phyloP scores from a whole-genome alignment of 1,140 invertebrate genomes.

The Trichonephila clavipes region DNA sequence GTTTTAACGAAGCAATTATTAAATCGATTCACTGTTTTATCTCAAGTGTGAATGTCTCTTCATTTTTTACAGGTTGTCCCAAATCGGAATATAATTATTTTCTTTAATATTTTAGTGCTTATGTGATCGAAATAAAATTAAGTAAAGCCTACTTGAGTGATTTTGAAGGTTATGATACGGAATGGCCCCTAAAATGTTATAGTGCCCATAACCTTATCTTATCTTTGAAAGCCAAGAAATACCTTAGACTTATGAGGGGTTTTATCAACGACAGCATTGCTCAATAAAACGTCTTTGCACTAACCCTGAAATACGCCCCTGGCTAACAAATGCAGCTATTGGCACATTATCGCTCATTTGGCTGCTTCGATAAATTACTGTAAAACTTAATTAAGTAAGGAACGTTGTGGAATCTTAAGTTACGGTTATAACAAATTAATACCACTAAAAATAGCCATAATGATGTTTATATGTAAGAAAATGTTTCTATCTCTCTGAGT shows the following conservation, averaged over 20 bases:
- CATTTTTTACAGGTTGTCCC: too few species aligned
- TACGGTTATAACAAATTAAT: constrained; percentile 64
- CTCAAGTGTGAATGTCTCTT: too few species aligned
- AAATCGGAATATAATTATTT: too few species aligned
- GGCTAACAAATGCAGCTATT: background rate
- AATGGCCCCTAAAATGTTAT: constrained; percentile 57
- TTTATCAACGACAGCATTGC: background rate
- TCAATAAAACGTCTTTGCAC: constrained; percentile 38
- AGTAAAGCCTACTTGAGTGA: background rate
- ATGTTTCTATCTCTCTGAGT: constrained; percentile 35
- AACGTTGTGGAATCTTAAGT: constrained; percentile 15
- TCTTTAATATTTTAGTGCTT: too few species aligned
- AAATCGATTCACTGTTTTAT: too few species aligned
- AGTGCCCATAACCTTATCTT: constrained; percentile 61
- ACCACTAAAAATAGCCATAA: constrained; percentile 53
- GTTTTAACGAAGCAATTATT: too few species aligned
- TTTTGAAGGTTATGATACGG: background rate
- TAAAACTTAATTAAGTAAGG: constrained; percentile 54
- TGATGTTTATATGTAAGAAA: constrained; percentile 56
- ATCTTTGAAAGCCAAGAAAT: constrained; percentile 38
- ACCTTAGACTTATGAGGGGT: background rate
- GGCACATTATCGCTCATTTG: constrained; percentile 33
- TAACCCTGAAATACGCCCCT: constrained; percentile 25
- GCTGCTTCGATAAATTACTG: constrained; percentile 33
- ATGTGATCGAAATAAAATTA: background rate